These are phyloP conservation scores for Illadopsis cleaveri DNA, from an alignment of 2,113 vertebrate species.

Conservation along the genomic window DNA sequence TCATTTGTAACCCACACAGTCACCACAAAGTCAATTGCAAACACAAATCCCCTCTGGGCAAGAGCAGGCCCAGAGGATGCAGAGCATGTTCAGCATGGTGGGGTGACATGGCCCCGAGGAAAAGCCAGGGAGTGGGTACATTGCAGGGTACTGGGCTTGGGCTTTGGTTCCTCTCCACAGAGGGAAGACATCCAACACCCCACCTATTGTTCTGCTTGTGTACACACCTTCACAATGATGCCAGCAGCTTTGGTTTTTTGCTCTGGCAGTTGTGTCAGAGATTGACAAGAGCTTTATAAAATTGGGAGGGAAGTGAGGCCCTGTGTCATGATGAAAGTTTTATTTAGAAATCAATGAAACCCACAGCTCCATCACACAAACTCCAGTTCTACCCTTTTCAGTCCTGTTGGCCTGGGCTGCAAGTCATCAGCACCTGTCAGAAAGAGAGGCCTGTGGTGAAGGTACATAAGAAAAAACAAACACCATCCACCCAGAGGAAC, in stretches of 20 bases:
- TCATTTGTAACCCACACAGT: not conserved
- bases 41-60: not conserved
- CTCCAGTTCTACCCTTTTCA: not conserved
- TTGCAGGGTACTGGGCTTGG: not conserved
- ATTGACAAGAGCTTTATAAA: conserved; percentile 40
- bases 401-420: not conserved
- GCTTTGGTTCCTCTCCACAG: not conserved
- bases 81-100: fast-evolving
- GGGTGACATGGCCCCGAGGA: not conserved
- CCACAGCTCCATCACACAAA: not conserved
- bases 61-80: not conserved
- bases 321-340: conserved; percentile 6
- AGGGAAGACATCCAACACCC: not conserved
- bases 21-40: not conserved
- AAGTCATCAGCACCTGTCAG: not conserved
- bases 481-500: not conserved
- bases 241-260: not conserved
- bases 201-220: not conserved
- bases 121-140: not conserved
- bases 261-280: not conserved
- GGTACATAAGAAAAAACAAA: not conserved
- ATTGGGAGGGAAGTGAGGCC: not conserved
- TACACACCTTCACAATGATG: not conserved
- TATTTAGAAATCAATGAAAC: conserved; percentile 41
- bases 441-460: not conserved